phyloP scores from a whole-genome alignment of 2,797 vertebrate species.

The Sandelia bainsii region DNA sequence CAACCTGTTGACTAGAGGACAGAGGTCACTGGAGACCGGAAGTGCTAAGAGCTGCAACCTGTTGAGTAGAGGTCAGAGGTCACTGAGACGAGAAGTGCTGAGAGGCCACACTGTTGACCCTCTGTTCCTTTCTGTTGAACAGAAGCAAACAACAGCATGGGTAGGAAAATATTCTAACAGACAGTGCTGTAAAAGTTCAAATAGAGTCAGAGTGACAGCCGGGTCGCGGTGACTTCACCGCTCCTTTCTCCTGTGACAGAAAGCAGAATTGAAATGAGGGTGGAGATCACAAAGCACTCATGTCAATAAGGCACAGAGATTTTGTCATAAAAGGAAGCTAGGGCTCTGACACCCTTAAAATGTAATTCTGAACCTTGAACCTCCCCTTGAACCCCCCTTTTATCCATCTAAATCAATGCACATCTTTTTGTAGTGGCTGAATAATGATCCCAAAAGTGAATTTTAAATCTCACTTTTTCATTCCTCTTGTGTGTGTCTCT shows the following conservation, averaged over 20 bases:
- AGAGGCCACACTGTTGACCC: conserved; percentile 22
- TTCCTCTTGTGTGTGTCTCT: conserved; percentile 39
- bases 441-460: background rate
- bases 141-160: conserved; percentile 15
- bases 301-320: conserved; percentile 9
- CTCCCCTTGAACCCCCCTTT: conserved; percentile 17
- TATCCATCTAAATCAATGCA: conserved; percentile 17
- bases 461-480: background rate
- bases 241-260: conserved; percentile 7
- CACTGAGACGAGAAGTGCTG: background rate
- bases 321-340: conserved; percentile 19
- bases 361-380: conserved; percentile 7
- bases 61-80: conserved; percentile 27
- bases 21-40: conserved; percentile 5
- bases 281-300: conserved; percentile 29
- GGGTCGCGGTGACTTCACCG: conserved; percentile 12
- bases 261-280: conserved; percentile 18
- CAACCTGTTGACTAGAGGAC: conserved; percentile 19
- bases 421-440: background rate
- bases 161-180: conserved; percentile 19
- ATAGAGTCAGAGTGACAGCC: conserved; percentile 6
- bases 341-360: conserved; percentile 9
- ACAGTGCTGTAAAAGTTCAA: conserved; percentile 24
- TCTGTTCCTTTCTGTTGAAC: background rate
- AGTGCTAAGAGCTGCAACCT: background rate